A percentile compares a stretch with the other conserved stretches of the same genome.
phyloP scores from a whole-genome alignment of 2,113 vertebrate species.

The Gavia stellata region DNA sequence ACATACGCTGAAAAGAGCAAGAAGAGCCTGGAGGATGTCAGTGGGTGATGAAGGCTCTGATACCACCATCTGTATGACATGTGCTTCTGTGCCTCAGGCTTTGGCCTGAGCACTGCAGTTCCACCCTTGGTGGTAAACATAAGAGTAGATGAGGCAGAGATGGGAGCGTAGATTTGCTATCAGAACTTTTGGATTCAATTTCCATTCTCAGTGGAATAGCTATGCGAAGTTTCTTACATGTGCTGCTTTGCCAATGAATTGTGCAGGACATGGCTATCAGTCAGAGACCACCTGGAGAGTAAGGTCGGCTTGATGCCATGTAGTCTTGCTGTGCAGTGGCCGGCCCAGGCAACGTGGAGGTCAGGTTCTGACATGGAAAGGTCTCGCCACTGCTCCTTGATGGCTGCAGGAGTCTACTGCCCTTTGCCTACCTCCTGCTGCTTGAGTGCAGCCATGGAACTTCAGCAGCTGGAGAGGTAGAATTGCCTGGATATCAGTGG shows the following conservation, averaged over 20 bases:
- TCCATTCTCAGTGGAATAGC: neutral
- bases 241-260: neutral
- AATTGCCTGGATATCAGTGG: neutral
- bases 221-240: neutral
- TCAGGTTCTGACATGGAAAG: neutral
- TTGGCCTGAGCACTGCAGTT: neutral
- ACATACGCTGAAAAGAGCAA: neutral
- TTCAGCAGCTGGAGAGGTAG: neutral
- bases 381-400: neutral
- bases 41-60: neutral
- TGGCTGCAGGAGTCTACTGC: neutral
- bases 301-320: rapidly evolving
- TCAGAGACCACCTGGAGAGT: neutral
- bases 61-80: neutral
- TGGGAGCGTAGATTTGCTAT: neutral
- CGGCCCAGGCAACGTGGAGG: neutral
- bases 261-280: neutral
- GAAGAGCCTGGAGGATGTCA: neutral
- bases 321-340: neutral
- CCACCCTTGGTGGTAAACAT: neutral
- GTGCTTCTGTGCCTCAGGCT: neutral
- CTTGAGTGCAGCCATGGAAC: neutral
- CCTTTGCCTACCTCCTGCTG: neutral
- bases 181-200: conserved; percentile 9
- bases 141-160: neutral